These are phyloP conservation scores for Trematocara unimaculatum DNA, from an alignment of 2,113 vertebrate genomes.

Conservation along the genomic window DNA sequence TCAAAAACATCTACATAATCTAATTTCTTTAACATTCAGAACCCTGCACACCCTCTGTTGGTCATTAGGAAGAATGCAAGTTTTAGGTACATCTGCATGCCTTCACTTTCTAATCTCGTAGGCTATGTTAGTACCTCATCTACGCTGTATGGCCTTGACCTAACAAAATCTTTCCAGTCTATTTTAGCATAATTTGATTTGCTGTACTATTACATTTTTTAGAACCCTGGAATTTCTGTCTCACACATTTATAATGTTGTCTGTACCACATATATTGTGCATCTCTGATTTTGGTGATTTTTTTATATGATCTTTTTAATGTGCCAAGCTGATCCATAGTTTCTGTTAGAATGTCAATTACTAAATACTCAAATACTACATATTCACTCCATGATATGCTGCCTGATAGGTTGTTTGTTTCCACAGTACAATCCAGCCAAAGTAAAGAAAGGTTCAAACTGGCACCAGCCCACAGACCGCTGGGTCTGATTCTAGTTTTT, in stretches of 20 bases:
- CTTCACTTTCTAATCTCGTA: neutral
- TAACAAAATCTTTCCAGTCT: neutral
- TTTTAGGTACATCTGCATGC: neutral
- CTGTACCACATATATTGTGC: neutral
- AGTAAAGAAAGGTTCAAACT: neutral
- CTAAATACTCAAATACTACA: neutral
- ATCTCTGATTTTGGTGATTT: neutral
- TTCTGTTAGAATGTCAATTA: neutral
- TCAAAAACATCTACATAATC: neutral
- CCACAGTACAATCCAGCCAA: neutral
- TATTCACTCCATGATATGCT: neutral
- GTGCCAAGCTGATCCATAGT: neutral
- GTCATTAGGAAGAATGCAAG: neutral
- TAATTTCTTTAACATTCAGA: neutral
- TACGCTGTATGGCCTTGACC: neutral
- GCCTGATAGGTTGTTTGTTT: conserved; percentile 2
- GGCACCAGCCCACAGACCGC: neutral
- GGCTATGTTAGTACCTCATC: neutral
- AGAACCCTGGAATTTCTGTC: neutral
- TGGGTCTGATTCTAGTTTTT: conserved; percentile 21
- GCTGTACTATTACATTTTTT: neutral
- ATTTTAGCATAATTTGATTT: neutral
- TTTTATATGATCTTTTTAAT: neutral
- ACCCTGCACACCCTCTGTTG: neutral
- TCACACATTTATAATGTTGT: neutral